Evolutionary conservation across 2,113 vertebrate species (phyloP), one percentile per base, ranked within the genome.

Genomic region (pig (Sus scrofa)): DNA sequence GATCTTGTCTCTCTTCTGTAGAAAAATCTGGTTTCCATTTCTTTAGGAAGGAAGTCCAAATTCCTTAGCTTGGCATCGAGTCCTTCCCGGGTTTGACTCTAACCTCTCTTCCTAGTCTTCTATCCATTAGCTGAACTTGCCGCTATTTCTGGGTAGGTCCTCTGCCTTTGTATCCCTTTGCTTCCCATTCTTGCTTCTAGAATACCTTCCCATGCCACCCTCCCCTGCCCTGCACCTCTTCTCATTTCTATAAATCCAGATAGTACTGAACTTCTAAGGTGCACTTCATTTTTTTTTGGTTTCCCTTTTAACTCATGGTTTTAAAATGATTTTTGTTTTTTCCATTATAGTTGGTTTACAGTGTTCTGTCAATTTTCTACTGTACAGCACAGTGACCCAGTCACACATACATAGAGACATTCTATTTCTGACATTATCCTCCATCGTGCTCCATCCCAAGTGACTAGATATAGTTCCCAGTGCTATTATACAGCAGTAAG

Each of bases 1-100:
- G 34, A 90, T 58, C 19, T 87, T 62, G 18, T 86, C 8, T 86
- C 30, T 96, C 56, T 77, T 63, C 60, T 82, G 13, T 54, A 9
- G 84, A 78, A 94, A 75, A 74, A 54, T 37, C 70, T 68, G 26
- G 27, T 67, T 95, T 50, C 62, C 19, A 26, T 91, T 82, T 96
- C 39, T 32, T 88, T 83, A 74, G 88, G 39, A 44, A 81, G 7
- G 44, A 52, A 63, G 70, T 87, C 18, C 52, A 65, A 30, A 89
- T 96, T 74, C 54, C 19, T 71, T 90, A 54, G 37, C 18, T 34
- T 94, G 77, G 37, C 60, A 77, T 58, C 44, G 54, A 12, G 58
- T 32, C 67, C 87, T 86, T 63, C 22, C 15, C 9, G 82, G 75
- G 18, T 73, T 90, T 70, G 37, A 20, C 52, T 89, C 22, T 60